Evolutionary conservation across 2,113 vertebrate genomes (phyloP), one percentile per base, ranked within the genome.

Genomic region (Taurulus bubalis): DNA sequence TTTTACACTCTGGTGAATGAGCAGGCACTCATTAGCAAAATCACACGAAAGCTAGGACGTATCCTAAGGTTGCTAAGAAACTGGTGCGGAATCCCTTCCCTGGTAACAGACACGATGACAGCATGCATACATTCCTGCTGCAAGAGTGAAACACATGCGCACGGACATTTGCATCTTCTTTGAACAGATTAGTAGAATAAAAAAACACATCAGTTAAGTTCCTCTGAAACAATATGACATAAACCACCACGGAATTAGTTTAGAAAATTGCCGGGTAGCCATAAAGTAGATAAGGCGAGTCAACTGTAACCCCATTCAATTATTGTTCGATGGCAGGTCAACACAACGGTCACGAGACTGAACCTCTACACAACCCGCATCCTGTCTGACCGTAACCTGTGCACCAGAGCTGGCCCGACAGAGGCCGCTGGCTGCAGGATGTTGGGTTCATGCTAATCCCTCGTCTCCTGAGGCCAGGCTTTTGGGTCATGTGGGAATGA

Each of bases 41-140:
- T 91, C 85, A 84, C 84, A 91, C 87, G 83, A 91, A 92, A 89
- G 90, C 87, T 80, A 74, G 86, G 85, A 91, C 30, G 68, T 86
- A 84, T 90, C 81, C 51, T 72, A 89, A 93, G 87, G 93, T 94
- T 94, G 92, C 93, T 94, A 93, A 93, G 93, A 93, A 93, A 94
- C 93, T 91, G 89, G 79, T 93, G 76, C 12, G 83, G 86, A 87
- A 88, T 90, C 86, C 80, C 89, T 91, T 92, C 84, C 90, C 86
- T 88, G 85, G 90, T 88, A 94, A 93, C 85, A 89, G 90, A 85
- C 79, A 80, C 26, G 76, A 73, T 79, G 79, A 88, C 70, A 74
- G 83, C 70, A 34, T 72, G 70, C 86, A 80, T 82, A 77, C 72
- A 84, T 88, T 83, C 78, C 84, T 83, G 75, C 76, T 82, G 83